phyloP scores from a whole-genome alignment of 2,797 vertebrate genomes.

The Octomys mimax region DNA sequence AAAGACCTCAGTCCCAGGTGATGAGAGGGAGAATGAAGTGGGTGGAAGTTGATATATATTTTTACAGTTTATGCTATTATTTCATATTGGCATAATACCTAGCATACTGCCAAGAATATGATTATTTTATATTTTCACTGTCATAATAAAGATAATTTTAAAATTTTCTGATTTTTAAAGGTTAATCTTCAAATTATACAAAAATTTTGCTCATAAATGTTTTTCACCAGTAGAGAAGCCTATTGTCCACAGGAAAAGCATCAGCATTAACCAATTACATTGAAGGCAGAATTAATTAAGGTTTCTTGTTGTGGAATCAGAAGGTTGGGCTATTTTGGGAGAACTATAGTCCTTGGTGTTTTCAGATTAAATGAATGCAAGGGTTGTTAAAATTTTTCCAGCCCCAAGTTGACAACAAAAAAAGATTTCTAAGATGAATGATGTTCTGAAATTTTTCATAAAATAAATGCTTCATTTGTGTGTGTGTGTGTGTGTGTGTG shows the following conservation, averaged over 20 bases:
- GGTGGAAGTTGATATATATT: background rate
- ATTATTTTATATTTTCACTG: background rate
- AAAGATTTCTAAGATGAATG: background rate
- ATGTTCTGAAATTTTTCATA: constrained; percentile 27
- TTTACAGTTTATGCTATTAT: background rate
- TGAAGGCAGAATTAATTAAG: constrained; percentile 18
- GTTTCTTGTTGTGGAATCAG: background rate
- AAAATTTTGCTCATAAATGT: background rate
- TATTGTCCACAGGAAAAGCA: background rate
- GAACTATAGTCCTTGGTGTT: background rate
- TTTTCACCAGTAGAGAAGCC: background rate
- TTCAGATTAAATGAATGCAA: constrained; percentile 17
- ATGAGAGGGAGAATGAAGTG: background rate
- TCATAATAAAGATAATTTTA: background rate
- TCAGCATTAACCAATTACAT: background rate
- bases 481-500: background rate
- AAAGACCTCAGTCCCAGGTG: background rate
- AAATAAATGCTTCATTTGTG: background rate
- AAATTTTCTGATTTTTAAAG: background rate
- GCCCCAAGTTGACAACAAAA: background rate
- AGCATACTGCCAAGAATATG: background rate
- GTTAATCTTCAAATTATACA: constrained; percentile 22
- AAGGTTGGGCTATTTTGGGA: constrained; percentile 36
- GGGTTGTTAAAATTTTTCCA: background rate
- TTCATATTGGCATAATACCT: background rate